phyloP scores from a whole-genome alignment of 2,797 vertebrate genomes.

The Cygnus olor region DNA sequence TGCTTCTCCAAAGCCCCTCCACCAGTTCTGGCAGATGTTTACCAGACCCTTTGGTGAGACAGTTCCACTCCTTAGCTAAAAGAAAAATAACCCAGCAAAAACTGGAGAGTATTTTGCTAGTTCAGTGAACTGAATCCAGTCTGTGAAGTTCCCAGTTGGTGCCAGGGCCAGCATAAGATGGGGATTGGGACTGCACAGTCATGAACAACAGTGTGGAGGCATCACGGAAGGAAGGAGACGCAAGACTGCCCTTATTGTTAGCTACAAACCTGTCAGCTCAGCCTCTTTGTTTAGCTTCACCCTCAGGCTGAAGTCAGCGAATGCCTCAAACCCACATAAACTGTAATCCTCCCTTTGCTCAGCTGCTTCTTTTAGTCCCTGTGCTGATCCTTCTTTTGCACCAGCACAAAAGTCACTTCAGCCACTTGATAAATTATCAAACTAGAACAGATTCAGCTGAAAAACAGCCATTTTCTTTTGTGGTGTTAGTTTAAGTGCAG shows the following conservation, averaged over 20 bases:
- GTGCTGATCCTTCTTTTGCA: background rate
- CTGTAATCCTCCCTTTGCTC: background rate
- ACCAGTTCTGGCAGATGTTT: background rate
- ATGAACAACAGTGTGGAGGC: background rate
- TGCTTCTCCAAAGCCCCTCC: background rate
- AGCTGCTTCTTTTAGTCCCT: background rate
- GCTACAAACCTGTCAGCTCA: background rate
- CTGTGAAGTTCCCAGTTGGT: background rate
- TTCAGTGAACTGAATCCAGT: background rate
- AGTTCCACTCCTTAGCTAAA: background rate
- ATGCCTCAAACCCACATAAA: background rate
- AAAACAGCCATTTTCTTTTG: background rate
- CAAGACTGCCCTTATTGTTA: background rate
- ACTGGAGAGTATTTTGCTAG: background rate
- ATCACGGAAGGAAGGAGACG: background rate
- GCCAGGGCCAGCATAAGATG: background rate
- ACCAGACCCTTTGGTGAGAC: background rate
- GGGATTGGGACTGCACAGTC: background rate
- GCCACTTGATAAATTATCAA: background rate
- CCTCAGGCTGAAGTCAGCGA: background rate
- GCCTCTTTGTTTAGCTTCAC: background rate
- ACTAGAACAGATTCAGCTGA: background rate
- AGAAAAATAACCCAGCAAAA: background rate
- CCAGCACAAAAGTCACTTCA: background rate
- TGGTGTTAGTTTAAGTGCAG: background rate